Evolutionary conservation across 2,113 vertebrate species (phyloP).

Genomic region (Xenopus laevis): DNA sequence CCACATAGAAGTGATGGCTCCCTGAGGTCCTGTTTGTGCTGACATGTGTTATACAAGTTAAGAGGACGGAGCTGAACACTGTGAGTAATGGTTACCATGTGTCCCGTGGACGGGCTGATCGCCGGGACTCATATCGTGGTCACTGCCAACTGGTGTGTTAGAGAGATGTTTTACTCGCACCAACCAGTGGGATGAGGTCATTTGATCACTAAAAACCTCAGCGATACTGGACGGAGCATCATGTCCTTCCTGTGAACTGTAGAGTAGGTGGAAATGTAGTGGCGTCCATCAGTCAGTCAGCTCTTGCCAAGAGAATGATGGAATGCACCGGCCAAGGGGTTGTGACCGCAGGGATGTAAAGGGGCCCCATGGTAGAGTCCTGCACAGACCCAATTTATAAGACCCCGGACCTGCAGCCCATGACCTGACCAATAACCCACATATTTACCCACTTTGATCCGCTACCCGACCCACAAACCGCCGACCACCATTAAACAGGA

Average conservation of each 20-base stretch:
- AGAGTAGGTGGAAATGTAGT: slow-evolving; percentile 6
- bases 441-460: too few species aligned
- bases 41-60: slow-evolving; percentile 35
- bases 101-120: background rate
- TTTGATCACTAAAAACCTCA: slow-evolving; percentile 13
- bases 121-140: background rate
- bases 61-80: slow-evolving; percentile 18
- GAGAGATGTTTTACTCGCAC: slow-evolving; percentile 13
- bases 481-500: too few species aligned
- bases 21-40: slow-evolving; percentile 24
- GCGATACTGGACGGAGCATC: slow-evolving; percentile 3
- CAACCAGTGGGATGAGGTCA: slow-evolving; percentile 1
- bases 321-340: too few species aligned
- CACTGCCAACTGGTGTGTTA: slow-evolving; percentile 22
- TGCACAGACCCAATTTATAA: too few species aligned
- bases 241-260: slow-evolving; percentile 27
- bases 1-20: slow-evolving; percentile 28
- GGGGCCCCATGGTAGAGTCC: too few species aligned
- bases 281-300: background rate
- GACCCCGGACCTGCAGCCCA: too few species aligned
- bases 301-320: too few species aligned
- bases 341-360: too few species aligned
- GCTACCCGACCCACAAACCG: too few species aligned
- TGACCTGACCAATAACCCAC: too few species aligned
- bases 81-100: slow-evolving; percentile 36